phyloP scores from a whole-genome alignment of 2,888 invertebrate species.

The Monoplex corrugatus region DNA sequence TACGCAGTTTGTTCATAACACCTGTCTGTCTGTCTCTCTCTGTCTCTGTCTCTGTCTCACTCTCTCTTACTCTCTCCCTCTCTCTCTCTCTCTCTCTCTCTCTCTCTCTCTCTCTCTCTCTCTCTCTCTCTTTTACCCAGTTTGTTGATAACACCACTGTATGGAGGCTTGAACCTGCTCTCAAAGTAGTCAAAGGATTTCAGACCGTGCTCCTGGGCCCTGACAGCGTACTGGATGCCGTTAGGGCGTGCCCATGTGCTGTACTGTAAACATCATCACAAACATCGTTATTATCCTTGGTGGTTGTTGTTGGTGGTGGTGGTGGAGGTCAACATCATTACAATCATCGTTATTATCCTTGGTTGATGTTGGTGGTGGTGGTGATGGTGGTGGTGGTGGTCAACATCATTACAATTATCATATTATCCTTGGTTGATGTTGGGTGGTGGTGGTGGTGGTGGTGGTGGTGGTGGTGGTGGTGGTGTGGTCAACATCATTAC shows the following conservation, averaged over 20 bases:
- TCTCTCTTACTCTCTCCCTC: not conserved
- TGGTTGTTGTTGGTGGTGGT: no score
- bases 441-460: no score
- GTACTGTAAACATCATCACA: slow-evolving; percentile 35
- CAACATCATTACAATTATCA: no score
- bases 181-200: slow-evolving; percentile 29
- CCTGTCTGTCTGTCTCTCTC: slow-evolving; percentile 5
- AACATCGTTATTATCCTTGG: no score
- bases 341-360: no score
- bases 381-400: no score
- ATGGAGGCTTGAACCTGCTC: slow-evolving; percentile 9
- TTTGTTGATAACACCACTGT: slow-evolving; percentile 28
- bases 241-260: slow-evolving; percentile 37
- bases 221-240: slow-evolving; percentile 11
- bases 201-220: slow-evolving; percentile 36
- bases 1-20: no score
- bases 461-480: no score
- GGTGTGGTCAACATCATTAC: no score
- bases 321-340: no score
- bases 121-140: slow-evolving; percentile 25
- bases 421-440: no score
- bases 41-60: not conserved
- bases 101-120: not conserved
- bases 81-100: not conserved
- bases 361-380: no score